Base-by-base conservation (phyloP, 2,113 vertebrate species). In the Vicugna pacos region DNA sequence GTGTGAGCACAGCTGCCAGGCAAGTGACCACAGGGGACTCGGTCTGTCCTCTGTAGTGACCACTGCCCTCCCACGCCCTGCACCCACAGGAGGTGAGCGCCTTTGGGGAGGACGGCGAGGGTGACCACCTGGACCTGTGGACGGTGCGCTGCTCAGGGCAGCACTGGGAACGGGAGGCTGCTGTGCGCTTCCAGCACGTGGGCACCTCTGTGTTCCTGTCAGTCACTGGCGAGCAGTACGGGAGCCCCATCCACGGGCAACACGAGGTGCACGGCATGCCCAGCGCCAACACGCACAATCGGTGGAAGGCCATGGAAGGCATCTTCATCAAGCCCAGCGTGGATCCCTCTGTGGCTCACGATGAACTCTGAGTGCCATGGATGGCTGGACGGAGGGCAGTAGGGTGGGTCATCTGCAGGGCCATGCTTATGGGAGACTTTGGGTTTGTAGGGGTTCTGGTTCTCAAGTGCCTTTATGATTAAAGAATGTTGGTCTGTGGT, bases 281-380 rank as follows among this genome's bases (percentile, higher is more conserved):
- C 83, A 92, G 98, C 0, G 96, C 99, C 95, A 99, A 98, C 96
- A 98, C 98, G 8, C 98, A 99, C 98, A 99, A 99, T 97, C 99
- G 98, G 65, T 99, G 99, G 99, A 99, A 99, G 79, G 99, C 99
- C 92, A 99, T 99, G 99, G 99, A 99, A 96, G 99, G 99, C 2
- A 98, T 99, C 96, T 99, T 99, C 98, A 99, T 99, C 98, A 99
- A 99, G 98, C 99, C 99, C 90, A 99, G 99, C 50, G 16, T 48
- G 30, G 86, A 97, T 56, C 97, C 98, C 92, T 96, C 98, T 90
- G 92, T 97, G 22, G 98, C 98, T 73, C 99, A 99, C 0, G 99
- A 99, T 54, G 99, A 99, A 98, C 99, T 99, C 96, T 99, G 98
- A 99, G 70, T 6, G 8, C 46, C 3, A 1, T 19, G 70, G 50